These are phyloP conservation scores for Machimus rusticus DNA, from an alignment of 2,888 invertebrate genomes.

Conservation along the genomic window DNA sequence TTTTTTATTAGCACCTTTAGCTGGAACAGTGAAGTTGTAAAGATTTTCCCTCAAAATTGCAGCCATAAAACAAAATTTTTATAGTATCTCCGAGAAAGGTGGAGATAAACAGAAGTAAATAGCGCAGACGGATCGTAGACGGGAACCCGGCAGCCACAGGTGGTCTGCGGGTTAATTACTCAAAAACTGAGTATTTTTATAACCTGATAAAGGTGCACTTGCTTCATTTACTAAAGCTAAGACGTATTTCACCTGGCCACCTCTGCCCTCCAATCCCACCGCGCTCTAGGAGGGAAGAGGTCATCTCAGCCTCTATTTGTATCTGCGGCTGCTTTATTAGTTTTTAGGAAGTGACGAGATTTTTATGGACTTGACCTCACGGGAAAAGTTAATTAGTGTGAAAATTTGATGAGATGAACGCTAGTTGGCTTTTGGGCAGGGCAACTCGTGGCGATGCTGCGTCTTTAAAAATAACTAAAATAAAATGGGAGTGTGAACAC, in stretches of 20 bases:
- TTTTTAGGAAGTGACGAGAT: background rate
- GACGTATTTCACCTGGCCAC: background rate
- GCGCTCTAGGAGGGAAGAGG: background rate
- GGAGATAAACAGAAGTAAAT: background rate
- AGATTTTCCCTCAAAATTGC: background rate
- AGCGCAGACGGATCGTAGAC: background rate
- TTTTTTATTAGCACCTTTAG: background rate
- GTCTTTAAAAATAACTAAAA: background rate
- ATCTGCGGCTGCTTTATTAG: background rate
- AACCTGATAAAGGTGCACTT: constrained; percentile 11
- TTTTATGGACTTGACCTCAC: constrained; percentile 21
- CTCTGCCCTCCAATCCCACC: background rate
- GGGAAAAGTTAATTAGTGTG: constrained; percentile 14
- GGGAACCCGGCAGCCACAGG: background rate
- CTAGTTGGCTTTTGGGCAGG: background rate
- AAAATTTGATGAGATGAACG: constrained; percentile 16
- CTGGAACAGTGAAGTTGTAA: background rate
- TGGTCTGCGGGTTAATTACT: constrained; percentile 11
- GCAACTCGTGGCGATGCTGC: background rate
- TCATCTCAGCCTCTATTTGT: background rate
- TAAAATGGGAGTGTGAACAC: constrained; percentile 17
- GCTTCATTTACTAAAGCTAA: background rate
- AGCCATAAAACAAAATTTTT: background rate
- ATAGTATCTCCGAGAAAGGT: background rate
- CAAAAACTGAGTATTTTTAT: background rate